Evolutionary conservation across 1,140 invertebrate species (phyloP).

Genomic region (Drosophila gunungcola): DNA sequence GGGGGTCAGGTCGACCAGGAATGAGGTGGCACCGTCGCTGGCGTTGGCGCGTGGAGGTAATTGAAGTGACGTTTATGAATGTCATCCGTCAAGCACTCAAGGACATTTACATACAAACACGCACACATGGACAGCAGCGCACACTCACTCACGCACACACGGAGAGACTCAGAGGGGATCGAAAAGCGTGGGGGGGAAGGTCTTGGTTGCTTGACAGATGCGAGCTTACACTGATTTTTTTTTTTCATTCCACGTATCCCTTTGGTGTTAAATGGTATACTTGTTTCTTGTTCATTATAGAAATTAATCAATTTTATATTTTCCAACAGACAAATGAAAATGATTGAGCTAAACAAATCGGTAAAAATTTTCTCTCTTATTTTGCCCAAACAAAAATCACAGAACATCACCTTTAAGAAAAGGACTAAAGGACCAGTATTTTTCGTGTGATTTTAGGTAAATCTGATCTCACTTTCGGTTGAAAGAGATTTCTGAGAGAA

Average conservation of each 20-base stretch:
- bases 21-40: conserved; percentile 36
- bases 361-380: no score
- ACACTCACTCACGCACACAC: conserved; percentile 20
- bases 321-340: no score
- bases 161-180: conserved; percentile 5
- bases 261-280: neutral
- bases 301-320: neutral
- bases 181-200: conserved; percentile 59
- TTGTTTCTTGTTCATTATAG: neutral
- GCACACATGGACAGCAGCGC: conserved; percentile 27
- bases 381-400: no score
- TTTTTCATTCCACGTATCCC: conserved; percentile 47
- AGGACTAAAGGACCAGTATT: no score
- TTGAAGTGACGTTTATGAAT: conserved; percentile 83
- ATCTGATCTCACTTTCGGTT: no score
- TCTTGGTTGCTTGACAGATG: conserved; percentile 75
- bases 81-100: conserved; percentile 82
- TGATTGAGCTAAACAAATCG: no score
- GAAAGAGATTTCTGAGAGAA: no score
- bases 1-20: conserved; percentile 7
- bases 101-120: conserved; percentile 85
- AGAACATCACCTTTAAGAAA: no score
- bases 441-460: no score
- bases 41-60: conserved; percentile 81
- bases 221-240: conserved; percentile 76